These are phyloP conservation scores for Erythrocercus mccallii DNA, from an alignment of 2,113 vertebrate genomes.

Conservation along the genomic window DNA sequence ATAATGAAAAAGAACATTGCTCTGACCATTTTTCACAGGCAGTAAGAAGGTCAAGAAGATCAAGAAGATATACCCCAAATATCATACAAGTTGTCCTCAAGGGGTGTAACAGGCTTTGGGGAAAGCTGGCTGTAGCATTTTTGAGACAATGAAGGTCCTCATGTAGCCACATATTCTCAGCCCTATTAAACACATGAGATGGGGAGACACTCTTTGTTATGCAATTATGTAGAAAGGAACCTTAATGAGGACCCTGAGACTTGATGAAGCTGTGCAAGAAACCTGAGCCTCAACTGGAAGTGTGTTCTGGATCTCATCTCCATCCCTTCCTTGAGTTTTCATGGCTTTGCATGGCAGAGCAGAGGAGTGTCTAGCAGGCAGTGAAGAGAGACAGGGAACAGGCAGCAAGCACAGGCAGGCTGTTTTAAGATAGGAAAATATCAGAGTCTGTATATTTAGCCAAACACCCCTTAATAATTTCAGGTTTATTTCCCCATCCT, in stretches of 20 bases:
- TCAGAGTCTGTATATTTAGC: not conserved
- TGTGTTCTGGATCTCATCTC: not conserved
- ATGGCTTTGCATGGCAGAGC: not conserved
- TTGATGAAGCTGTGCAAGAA: not conserved
- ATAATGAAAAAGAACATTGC: not conserved
- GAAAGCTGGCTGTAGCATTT: not conserved
- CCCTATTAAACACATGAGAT: not conserved
- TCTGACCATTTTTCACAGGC: not conserved
- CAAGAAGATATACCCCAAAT: not conserved
- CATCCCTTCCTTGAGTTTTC: not conserved
- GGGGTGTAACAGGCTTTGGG: not conserved
- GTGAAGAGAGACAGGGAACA: not conserved
- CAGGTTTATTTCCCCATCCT: not conserved
- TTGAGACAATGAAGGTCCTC: not conserved
- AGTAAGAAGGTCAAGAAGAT: not conserved
- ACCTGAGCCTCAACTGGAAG: not conserved
- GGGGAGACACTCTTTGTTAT: not conserved
- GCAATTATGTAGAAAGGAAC: not conserved
- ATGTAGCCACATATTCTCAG: fast-evolving
- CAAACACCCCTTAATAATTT: not conserved
- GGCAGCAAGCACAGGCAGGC: not conserved
- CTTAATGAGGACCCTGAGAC: not conserved
- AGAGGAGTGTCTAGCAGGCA: not conserved
- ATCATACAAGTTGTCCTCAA: not conserved
- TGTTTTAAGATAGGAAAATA: not conserved